Evolutionary conservation across 2,113 vertebrate genomes (phyloP).

Genomic region (Zeus faber): DNA sequence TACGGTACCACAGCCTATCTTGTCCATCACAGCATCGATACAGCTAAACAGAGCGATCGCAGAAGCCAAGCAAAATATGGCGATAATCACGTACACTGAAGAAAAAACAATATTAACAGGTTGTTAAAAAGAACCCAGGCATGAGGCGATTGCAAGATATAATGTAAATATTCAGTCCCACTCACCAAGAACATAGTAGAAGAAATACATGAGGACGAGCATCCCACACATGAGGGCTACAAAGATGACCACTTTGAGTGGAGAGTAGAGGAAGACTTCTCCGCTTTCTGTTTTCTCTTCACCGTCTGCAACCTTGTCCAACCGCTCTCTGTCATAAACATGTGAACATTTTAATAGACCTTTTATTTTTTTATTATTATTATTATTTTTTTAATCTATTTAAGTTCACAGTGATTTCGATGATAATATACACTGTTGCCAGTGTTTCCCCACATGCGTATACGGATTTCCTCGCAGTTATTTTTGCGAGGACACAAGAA

Average conservation of each 20-base stretch:
- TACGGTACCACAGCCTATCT: slow-evolving; percentile 77
- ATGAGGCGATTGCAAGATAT: no score
- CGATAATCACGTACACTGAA: slow-evolving; percentile 91
- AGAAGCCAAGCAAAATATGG: slow-evolving; percentile 89
- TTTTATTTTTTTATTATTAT: no score
- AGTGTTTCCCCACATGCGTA: no score
- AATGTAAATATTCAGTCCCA: no score
- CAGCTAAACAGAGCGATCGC: slow-evolving; percentile 90
- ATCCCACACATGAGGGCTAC: slow-evolving; percentile 87
- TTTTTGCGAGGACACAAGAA: no score
- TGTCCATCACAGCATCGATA: slow-evolving; percentile 79
- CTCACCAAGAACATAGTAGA: slow-evolving; percentile 92
- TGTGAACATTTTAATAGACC: neutral
- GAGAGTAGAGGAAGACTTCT: slow-evolving; percentile 77
- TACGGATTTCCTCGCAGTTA: no score
- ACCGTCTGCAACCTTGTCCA: slow-evolving; percentile 57
- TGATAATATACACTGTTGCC: no score
- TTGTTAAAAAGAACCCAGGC: neutral
- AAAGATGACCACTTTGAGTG: slow-evolving; percentile 85
- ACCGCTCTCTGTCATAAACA: slow-evolving; percentile 71
- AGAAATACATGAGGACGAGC: slow-evolving; percentile 93
- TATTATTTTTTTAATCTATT: no score
- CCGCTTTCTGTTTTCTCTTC: slow-evolving; percentile 55
- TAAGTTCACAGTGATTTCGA: no score
- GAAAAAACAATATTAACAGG: slow-evolving; percentile 15